These are phyloP conservation scores for Holacanthella duospinosa DNA, from an alignment of 2,888 invertebrate species.

Conservation along the genomic window DNA sequence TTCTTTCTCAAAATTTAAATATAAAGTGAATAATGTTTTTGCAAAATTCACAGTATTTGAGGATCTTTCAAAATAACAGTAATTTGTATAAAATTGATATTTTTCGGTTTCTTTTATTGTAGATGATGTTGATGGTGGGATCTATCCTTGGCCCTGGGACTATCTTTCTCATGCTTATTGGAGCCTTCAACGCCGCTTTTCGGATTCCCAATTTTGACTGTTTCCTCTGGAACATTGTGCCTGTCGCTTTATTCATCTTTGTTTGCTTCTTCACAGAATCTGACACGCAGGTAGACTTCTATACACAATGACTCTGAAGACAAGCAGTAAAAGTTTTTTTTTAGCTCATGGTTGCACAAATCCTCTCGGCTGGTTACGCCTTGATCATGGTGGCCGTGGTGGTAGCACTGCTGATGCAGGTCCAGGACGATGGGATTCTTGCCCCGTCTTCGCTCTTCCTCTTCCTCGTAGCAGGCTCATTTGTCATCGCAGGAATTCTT, in stretches of 20 bases:
- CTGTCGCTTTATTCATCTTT: slow-evolving; percentile 54
- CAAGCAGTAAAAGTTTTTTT: background rate
- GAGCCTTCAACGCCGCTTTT: slow-evolving; percentile 68
- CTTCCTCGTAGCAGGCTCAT: slow-evolving; percentile 57
- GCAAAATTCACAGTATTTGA: too few species aligned
- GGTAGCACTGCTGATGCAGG: slow-evolving; percentile 67
- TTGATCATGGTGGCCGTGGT: slow-evolving; percentile 79
- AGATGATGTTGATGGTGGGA: slow-evolving; percentile 40
- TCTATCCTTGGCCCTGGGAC: slow-evolving; percentile 70
- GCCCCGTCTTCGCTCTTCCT: slow-evolving; percentile 79
- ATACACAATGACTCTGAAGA: background rate
- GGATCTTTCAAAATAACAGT: too few species aligned
- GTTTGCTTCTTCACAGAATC: slow-evolving; percentile 59
- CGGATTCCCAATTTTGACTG: slow-evolving; percentile 58
- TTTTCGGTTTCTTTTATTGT: background rate
- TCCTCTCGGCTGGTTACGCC: slow-evolving; percentile 66
- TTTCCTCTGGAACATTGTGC: slow-evolving; percentile 57
- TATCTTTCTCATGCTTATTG: slow-evolving; percentile 71
- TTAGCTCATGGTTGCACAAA: slow-evolving; percentile 59
- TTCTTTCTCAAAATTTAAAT: background rate
- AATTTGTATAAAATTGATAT: background rate
- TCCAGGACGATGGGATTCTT: slow-evolving; percentile 63
- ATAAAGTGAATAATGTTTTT: too few species aligned
- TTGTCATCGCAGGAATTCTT: slow-evolving; percentile 49
- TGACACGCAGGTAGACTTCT: slow-evolving; percentile 55